Evolutionary conservation across 2,888 invertebrate species (phyloP).

Genomic region (Apamea crenata): DNA sequence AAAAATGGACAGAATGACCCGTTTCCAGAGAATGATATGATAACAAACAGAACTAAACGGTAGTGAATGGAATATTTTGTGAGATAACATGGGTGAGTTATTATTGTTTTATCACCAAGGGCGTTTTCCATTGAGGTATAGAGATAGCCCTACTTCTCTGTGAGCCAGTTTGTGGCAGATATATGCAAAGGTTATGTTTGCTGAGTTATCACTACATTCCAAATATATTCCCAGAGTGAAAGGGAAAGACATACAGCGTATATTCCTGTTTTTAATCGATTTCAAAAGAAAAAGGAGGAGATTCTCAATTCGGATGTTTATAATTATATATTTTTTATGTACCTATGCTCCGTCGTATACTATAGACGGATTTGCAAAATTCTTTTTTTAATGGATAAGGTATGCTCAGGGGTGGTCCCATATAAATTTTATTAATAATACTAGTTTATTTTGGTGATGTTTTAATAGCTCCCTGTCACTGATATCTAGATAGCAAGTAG

Average conservation of each 20-base stretch:
- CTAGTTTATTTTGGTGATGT: no score
- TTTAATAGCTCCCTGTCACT: no score
- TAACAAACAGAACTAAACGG: slow-evolving; percentile 34
- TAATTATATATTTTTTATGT: no score
- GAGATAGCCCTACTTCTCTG: background rate
- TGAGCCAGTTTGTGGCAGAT: slow-evolving; percentile 15
- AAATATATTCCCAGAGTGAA: background rate
- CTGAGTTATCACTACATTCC: slow-evolving; percentile 11
- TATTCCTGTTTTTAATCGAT: background rate
- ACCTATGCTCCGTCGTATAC: no score
- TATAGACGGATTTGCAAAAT: no score
- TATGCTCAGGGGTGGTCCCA: no score
- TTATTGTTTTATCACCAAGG: slow-evolving; percentile 53
- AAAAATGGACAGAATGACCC: slow-evolving; percentile 8
- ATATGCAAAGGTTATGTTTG: slow-evolving; percentile 23
- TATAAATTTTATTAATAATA: no score
- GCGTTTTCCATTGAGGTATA: slow-evolving; percentile 44
- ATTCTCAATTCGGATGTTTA: no score
- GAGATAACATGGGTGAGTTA: slow-evolving; percentile 46
- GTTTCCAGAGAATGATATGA: slow-evolving; percentile 8
- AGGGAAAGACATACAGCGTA: background rate
- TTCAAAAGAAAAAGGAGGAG: no score
- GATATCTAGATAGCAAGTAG: no score
- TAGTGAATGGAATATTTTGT: slow-evolving; percentile 59
- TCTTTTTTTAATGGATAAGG: no score